These are phyloP conservation scores for Meloe dianella DNA, from an alignment of 2,888 invertebrate species.

Conservation along the genomic window DNA sequence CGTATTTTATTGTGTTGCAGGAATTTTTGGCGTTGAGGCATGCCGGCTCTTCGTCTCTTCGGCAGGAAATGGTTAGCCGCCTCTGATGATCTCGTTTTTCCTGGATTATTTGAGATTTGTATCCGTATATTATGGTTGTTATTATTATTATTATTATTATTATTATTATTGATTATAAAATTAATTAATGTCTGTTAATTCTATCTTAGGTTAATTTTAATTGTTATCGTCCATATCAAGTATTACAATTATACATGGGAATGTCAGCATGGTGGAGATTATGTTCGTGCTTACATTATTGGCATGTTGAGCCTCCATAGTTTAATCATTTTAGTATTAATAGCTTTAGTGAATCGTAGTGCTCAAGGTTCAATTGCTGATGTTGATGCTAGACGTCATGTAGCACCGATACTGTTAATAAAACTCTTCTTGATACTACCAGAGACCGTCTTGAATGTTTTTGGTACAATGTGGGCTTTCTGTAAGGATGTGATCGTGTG, in stretches of 20 bases:
- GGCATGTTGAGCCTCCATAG: slow-evolving; percentile 73
- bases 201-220: slow-evolving; percentile 51
- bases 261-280: slow-evolving; percentile 71
- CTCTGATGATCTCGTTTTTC: slow-evolving; percentile 91
- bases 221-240: slow-evolving; percentile 50
- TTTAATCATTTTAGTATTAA: slow-evolving; percentile 68
- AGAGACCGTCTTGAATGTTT: slow-evolving; percentile 78
- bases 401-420: slow-evolving; percentile 73
- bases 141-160: not conserved
- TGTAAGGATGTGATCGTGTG: slow-evolving; percentile 71
- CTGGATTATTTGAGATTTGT: slow-evolving; percentile 78
- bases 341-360: slow-evolving; percentile 73
- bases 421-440: slow-evolving; percentile 77
- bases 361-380: slow-evolving; percentile 82
- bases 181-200: not conserved
- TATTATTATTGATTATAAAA: not conserved
- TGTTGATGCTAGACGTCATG: slow-evolving; percentile 70
- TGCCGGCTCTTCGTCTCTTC: slow-evolving; percentile 89
- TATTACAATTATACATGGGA: slow-evolving; percentile 68
- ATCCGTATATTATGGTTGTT: slow-evolving; percentile 74
- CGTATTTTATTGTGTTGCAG: not conserved
- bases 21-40: slow-evolving; percentile 53
- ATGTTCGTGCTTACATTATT: slow-evolving; percentile 74
- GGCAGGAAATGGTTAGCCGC: slow-evolving; percentile 90
- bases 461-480: slow-evolving; percentile 85